phyloP scores from a whole-genome alignment of 2,113 vertebrate species.

The Charina bottae region DNA sequence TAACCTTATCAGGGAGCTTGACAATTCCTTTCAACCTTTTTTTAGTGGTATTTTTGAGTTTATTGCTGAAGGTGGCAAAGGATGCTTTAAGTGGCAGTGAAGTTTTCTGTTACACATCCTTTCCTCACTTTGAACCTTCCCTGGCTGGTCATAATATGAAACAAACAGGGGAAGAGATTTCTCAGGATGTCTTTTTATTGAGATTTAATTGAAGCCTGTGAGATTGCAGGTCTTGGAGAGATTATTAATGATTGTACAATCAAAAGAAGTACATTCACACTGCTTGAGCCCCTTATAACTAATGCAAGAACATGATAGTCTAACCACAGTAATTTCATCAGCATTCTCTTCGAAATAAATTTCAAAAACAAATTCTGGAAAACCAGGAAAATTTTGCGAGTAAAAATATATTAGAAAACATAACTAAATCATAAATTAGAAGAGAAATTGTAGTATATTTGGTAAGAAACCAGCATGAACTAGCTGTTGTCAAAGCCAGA shows the following conservation, averaged over 20 bases:
- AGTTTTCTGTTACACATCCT: too few species aligned
- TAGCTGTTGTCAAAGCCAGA: background rate
- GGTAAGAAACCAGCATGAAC: background rate
- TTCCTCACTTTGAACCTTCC: too few species aligned
- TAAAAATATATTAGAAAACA: background rate
- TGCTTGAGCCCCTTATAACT: background rate
- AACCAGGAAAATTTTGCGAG: background rate
- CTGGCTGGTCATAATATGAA: too few species aligned
- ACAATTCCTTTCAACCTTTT: too few species aligned
- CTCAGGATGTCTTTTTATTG: too few species aligned
- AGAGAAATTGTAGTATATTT: background rate
- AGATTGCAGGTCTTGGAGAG: background rate
- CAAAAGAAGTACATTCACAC: background rate
- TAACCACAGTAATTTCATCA: background rate
- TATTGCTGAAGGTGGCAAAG: too few species aligned
- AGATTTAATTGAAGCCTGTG: too few species aligned
- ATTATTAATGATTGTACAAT: background rate
- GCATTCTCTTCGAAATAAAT: background rate
- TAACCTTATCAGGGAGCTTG: too few species aligned
- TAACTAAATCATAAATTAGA: background rate
- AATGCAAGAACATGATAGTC: background rate
- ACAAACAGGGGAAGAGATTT: too few species aligned
- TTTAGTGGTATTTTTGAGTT: too few species aligned
- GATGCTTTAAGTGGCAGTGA: too few species aligned
- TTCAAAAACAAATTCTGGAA: background rate